A percentile compares a stretch with the other conserved stretches of the same genome.
Conservation (phyloP, 1,140 invertebrate species). For the Drosophila lowei region DNA sequence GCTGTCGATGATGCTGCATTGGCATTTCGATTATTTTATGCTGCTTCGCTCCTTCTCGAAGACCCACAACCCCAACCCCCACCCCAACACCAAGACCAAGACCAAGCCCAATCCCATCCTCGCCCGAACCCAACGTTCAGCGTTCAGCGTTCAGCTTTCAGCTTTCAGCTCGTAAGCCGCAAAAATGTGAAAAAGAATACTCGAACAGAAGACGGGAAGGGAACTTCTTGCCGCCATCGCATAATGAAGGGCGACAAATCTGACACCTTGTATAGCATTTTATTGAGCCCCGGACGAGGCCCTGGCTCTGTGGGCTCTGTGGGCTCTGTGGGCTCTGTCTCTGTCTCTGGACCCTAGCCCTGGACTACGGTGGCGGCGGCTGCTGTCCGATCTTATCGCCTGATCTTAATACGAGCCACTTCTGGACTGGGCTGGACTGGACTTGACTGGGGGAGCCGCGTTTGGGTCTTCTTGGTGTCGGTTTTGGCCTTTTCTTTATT, state of each 20-base stretch:
- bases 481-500: conserved; percentile 2
- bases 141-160: too few relatives aligned
- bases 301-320: conserved; percentile 1
- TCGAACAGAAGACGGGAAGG: conserved; percentile 14
- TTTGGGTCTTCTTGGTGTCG: conserved; percentile 7
- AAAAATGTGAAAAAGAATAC: conserved; percentile 10
- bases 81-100: not conserved
- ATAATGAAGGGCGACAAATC: conserved; percentile 83
- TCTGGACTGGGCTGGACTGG: conserved; percentile 35
- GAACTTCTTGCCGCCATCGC: conserved; percentile 38
- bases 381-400: conserved; percentile 81
- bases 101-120: not conserved
- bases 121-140: too few relatives aligned
- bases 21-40: conserved; percentile 77
- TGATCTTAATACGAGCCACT: conserved; percentile 82
- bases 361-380: conserved; percentile 40
- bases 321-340: not conserved
- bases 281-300: conserved; percentile 64
- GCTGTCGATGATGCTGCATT: conserved; percentile 60
- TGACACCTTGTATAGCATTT: conserved; percentile 83
- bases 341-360: not conserved
- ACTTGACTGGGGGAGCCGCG: conserved; percentile 7
- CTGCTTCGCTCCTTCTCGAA: conserved; percentile 12
- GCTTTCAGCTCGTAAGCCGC: conserved; percentile 9
- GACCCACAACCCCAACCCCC: not conserved